Evolutionary conservation across 2,888 invertebrate genomes (phyloP).

Genomic region (Ptilodon capucinus): DNA sequence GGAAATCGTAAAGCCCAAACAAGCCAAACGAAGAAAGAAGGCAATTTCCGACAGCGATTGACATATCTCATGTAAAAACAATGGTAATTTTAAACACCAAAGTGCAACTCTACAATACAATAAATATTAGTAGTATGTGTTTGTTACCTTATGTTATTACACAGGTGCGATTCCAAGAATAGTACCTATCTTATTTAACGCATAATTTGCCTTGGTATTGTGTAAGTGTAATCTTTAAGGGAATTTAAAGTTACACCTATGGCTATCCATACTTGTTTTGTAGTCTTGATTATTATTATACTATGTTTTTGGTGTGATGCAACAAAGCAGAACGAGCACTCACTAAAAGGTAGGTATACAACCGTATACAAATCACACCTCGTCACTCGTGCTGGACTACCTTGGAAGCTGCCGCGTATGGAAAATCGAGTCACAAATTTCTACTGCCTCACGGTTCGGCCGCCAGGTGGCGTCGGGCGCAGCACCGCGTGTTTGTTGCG

Average conservation of each 20-base stretch:
- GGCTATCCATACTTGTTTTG: slow-evolving; percentile 14
- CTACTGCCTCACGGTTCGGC: neutral
- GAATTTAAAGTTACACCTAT: slow-evolving; percentile 25
- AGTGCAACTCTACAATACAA: slow-evolving; percentile 80
- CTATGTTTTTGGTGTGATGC: slow-evolving; percentile 20
- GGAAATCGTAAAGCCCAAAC: slow-evolving; percentile 94
- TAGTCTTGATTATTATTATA: slow-evolving; percentile 7
- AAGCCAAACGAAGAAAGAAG: slow-evolving; percentile 95
- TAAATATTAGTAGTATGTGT: slow-evolving; percentile 61
- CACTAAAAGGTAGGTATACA: too few species aligned
- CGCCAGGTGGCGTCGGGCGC: too few species aligned
- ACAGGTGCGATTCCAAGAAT: slow-evolving; percentile 70
- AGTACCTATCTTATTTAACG: slow-evolving; percentile 46
- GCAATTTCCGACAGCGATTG: slow-evolving; percentile 96
- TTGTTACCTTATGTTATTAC: slow-evolving; percentile 61
- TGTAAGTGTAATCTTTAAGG: slow-evolving; percentile 36
- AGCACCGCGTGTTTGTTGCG: too few species aligned
- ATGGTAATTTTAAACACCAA: slow-evolving; percentile 76
- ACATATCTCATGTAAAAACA: slow-evolving; percentile 78
- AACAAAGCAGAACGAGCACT: slow-evolving; percentile 7
- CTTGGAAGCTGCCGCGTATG: too few species aligned
- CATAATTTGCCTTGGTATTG: slow-evolving; percentile 47
- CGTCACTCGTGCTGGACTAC: too few species aligned
- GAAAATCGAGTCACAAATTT: too few species aligned
- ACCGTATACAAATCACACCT: too few species aligned